Percentiles rank a stretch among this genome's conserved stretches.
Conservation (phyloP, 2,113 vertebrate genomes). For the Cebus imitator region DNA sequence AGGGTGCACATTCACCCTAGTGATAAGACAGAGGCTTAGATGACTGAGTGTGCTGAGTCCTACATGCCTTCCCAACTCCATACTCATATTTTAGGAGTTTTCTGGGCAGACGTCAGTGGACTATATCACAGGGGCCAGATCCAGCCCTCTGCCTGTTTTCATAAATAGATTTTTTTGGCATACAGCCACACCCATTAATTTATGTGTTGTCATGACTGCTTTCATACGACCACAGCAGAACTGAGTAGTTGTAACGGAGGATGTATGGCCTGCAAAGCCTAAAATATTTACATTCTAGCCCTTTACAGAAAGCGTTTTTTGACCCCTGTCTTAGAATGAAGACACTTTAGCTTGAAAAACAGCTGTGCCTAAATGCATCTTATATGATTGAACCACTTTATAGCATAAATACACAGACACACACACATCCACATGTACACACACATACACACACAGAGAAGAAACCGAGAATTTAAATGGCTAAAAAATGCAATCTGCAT, state of each 20-base stretch:
- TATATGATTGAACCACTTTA: constrained; percentile 25
- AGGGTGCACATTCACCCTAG: neutral
- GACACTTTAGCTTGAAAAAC: constrained; percentile 40
- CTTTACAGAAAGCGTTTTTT: constrained; percentile 35
- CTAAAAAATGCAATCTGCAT: constrained; percentile 63
- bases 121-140: neutral
- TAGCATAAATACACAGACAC: constrained; percentile 51
- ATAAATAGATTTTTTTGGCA: constrained; percentile 47
- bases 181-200: constrained; percentile 1
- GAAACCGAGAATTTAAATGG: constrained; percentile 56
- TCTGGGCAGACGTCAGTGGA: neutral
- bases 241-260: neutral
- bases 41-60: neutral
- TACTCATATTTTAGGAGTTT: neutral
- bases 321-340: constrained; percentile 7
- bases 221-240: neutral
- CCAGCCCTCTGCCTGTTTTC: neutral
- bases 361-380: constrained; percentile 62
- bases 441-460: neutral
- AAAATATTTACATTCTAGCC: constrained; percentile 9
- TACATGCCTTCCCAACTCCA: neutral
- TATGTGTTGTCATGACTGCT: neutral
- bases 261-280: neutral
- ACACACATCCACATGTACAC: neutral
- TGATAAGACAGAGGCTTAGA: neutral